Evolutionary conservation across 1,140 invertebrate species (phyloP).

Genomic region (Aphelenchoides avenae): DNA sequence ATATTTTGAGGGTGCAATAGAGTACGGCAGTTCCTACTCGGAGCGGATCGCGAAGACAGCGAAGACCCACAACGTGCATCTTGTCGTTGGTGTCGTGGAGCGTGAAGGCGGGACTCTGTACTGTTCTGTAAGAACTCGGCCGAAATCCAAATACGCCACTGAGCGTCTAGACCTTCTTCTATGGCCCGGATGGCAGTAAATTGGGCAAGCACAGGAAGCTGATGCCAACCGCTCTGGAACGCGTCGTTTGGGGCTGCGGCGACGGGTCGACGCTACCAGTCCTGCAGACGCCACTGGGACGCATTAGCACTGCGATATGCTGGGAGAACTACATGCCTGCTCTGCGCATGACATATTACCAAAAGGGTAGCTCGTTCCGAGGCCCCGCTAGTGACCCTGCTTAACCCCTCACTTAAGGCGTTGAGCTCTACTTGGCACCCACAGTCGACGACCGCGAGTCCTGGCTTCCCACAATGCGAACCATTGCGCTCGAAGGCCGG

Average conservation of each 20-base stretch:
- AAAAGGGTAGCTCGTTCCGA: slow-evolving; percentile 28
- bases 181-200: slow-evolving; percentile 30
- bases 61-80: slow-evolving; percentile 18
- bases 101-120: slow-evolving; percentile 47
- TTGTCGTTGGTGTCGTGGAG: slow-evolving; percentile 50
- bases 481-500: slow-evolving; percentile 46
- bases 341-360: slow-evolving; percentile 38
- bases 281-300: slow-evolving; percentile 45
- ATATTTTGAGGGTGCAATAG: slow-evolving; percentile 44
- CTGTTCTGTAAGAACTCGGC: slow-evolving; percentile 43
- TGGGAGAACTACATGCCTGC: slow-evolving; percentile 60
- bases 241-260: slow-evolving; percentile 55
- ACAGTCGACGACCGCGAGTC: slow-evolving; percentile 50
- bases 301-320: slow-evolving; percentile 55
- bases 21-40: slow-evolving; percentile 37
- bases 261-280: slow-evolving; percentile 56
- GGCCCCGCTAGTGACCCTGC: too few relatives aligned
- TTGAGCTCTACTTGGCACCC: slow-evolving; percentile 50
- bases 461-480: slow-evolving; percentile 49
- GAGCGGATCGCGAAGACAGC: slow-evolving; percentile 35
- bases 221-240: slow-evolving; percentile 50
- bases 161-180: slow-evolving; percentile 43
- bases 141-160: slow-evolving; percentile 10
- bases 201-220: slow-evolving; percentile 55
- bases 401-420: slow-evolving; percentile 37